A percentile compares a stretch with the other conserved stretches of the same genome.
Evolutionary conservation across 2,888 invertebrate species (phyloP).

Genomic region (Hesperia comma): DNA sequence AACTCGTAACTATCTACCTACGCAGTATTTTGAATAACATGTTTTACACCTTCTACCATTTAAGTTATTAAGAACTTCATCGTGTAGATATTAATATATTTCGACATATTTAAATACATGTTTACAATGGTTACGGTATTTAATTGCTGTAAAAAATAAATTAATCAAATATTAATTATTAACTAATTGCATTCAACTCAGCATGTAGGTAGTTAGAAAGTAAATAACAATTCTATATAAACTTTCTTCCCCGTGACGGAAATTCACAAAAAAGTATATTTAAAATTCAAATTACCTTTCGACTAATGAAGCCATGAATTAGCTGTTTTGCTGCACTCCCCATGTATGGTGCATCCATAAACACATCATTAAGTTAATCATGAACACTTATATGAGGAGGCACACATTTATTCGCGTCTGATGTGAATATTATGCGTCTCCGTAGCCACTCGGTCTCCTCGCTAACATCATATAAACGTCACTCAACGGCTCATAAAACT

Average conservation of each 20-base stretch:
- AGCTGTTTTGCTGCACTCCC: conserved; percentile 26
- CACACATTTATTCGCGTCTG: conserved; percentile 33
- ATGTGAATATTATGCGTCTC: conserved; percentile 36
- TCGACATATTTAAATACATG: no score
- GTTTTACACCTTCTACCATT: no score
- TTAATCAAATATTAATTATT: no score
- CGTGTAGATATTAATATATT: no score
- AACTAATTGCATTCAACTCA: no score
- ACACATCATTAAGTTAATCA: conserved; percentile 35
- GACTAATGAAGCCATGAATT: conserved; percentile 37
- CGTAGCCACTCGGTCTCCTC: conserved; percentile 37
- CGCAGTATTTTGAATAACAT: no score
- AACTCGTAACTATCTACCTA: no score
- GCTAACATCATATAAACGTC: conserved; percentile 36
- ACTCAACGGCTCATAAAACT: conserved; percentile 39
- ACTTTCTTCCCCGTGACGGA: background rate
- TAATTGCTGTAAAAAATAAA: no score
- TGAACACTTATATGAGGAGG: conserved; percentile 37
- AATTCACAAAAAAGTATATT: conserved; percentile 20
- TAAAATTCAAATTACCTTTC: conserved; percentile 35
- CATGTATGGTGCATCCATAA: conserved; percentile 27
- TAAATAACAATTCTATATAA: background rate
- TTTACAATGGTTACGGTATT: no score
- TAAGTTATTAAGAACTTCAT: no score
- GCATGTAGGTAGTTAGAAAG: no score